Base-by-base conservation (phyloP, 2,888 invertebrate species). In the Heliconius erato region DNA sequence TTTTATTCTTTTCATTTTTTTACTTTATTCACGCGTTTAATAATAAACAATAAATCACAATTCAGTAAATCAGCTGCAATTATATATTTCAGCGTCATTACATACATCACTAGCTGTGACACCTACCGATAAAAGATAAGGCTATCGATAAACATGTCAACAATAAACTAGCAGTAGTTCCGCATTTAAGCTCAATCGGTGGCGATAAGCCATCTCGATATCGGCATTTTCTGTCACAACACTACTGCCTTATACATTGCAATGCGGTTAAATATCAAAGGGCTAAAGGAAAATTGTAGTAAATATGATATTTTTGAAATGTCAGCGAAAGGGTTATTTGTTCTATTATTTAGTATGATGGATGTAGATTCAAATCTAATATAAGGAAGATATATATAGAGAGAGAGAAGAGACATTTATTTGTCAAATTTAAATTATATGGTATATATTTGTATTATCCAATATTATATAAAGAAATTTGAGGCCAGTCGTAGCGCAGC, bases 211-310 rank as follows among this genome's bases (percentile, higher is more conserved):
- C 86, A 86, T 88, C 87, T 86, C 83, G 65, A 86, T 90, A 90
- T 89, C 87, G 89, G 89, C 91, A 89, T 86, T 86, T 84, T 81
- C 81, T 85, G 85, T 88, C 85, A 85, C 86, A 86, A 85, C 86
- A 82, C 87, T 86, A 86, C 82, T 85, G 81, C 79, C 81, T 26
- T 79, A 86, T 86, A 87, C 72, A 83, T 84, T 85, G 85, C 88
- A 88, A 88, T 85, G 89, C 80, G 63, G 76, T 78, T 65, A 82
- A 82, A 82, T 82, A 82, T 80, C 82, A 80, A 77, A 74, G 59
- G 80, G 80, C 59, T 77, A 71, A 23, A 71, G 59, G 67, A 77
- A 81, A 81, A 69, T 76, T 80, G 32, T 65, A 12, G 44, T 65
- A 80, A 69, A 69, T 68, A 74, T 63, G n/a, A 65, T 80, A 80